Conservation (phyloP, 2,888 invertebrate species). For the Clitarchus hookeri region DNA sequence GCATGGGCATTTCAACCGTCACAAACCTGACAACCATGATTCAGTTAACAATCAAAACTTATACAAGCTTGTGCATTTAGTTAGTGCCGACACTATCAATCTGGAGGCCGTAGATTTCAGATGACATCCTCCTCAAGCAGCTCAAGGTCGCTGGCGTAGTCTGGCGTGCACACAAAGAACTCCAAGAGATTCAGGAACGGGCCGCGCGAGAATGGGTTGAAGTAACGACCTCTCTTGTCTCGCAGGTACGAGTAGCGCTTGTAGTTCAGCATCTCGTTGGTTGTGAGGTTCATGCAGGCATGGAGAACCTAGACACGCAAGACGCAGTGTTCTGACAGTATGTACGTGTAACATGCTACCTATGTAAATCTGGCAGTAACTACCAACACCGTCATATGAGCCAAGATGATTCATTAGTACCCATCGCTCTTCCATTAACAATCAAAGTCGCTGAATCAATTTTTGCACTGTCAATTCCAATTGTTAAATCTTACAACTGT, state of each 20-base stretch:
- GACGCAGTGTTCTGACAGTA: too few species aligned
- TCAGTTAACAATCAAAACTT: neutral
- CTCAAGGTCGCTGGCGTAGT: conserved; percentile 66
- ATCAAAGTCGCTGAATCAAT: too few species aligned
- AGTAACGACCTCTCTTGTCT: conserved; percentile 85
- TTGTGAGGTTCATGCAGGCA: conserved; percentile 91
- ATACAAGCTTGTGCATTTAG: neutral
- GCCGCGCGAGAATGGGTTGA: conserved; percentile 91
- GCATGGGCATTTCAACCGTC: too few species aligned
- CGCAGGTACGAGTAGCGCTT: conserved; percentile 88
- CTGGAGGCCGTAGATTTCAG: conserved; percentile 21
- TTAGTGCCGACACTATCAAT: neutral
- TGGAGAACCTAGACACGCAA: conserved; percentile 73
- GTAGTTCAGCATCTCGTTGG: conserved; percentile 94
- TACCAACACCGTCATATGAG: too few species aligned
- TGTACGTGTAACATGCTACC: too few species aligned
- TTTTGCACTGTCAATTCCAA: too few species aligned
- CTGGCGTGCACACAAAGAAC: conserved; percentile 85
- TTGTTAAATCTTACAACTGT: too few species aligned
- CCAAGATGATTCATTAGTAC: too few species aligned
- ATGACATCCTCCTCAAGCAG: conserved; percentile 42
- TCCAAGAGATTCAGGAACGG: conserved; percentile 84
- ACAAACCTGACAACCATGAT: too few species aligned
- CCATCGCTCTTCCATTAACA: too few species aligned
- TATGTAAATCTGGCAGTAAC: too few species aligned